Evolutionary conservation across 2,797 vertebrate genomes (phyloP).

Genomic region (Ctenopoma kingsleyae): DNA sequence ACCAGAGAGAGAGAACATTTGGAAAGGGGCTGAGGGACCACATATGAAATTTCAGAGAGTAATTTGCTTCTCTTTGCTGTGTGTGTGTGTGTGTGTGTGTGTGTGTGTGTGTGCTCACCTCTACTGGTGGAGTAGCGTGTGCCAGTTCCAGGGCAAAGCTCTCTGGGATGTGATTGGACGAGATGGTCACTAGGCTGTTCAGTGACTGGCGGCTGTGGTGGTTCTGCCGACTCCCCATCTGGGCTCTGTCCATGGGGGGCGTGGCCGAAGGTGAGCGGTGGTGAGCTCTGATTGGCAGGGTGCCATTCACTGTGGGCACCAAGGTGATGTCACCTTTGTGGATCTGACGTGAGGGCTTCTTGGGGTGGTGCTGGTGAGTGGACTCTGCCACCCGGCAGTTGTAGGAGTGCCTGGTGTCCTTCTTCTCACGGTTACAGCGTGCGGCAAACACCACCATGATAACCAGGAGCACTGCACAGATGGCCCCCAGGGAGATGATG

Average conservation of each 20-base stretch:
- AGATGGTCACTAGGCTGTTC: conserved; percentile 98
- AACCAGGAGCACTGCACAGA: conserved; percentile 90
- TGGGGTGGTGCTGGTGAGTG: conserved; percentile 95
- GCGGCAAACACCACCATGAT: conserved; percentile 95
- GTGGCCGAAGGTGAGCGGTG: conserved; percentile 92
- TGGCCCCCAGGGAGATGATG: conserved; percentile 91
- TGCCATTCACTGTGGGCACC: conserved; percentile 95
- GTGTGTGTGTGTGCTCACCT: conserved; percentile 86
- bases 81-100: conserved; percentile 13
- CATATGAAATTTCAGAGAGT: conserved; percentile 42
- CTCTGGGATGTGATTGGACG: conserved; percentile 97
- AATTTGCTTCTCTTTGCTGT: conserved; percentile 26
- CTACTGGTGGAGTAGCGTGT: conserved; percentile 94
- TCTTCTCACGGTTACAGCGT: conserved; percentile 93
- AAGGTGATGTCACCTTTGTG: conserved; percentile 98
- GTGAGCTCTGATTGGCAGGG: conserved; percentile 94
- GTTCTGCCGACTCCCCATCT: conserved; percentile 93
- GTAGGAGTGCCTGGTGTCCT: conserved; percentile 93
- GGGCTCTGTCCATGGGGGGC: conserved; percentile 92
- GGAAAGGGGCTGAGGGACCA: conserved; percentile 39
- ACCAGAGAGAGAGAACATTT: conserved; percentile 17
- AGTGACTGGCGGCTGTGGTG: conserved; percentile 96
- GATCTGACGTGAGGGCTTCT: conserved; percentile 94
- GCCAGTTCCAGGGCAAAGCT: conserved; percentile 96
- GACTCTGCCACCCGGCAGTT: conserved; percentile 96